phyloP scores from a whole-genome alignment of 1,140 invertebrate genomes.

The Pollicipes pollicipes region DNA sequence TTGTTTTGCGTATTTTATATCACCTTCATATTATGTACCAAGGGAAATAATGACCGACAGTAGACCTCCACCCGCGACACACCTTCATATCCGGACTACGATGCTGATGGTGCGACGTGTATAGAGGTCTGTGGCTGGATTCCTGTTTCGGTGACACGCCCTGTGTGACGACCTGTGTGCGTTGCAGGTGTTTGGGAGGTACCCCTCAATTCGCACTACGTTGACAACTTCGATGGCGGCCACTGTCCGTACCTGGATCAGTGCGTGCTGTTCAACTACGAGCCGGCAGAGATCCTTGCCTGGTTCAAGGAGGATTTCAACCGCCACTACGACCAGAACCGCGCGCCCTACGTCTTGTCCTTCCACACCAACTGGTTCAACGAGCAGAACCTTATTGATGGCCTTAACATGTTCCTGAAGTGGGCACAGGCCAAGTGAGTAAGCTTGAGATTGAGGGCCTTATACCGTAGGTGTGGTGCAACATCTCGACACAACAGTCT shows the following conservation, averaged over 20 bases:
- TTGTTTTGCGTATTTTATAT: no score
- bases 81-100: no score
- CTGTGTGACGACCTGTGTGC: no score
- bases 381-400: slow-evolving; percentile 62
- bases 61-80: no score
- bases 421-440: slow-evolving; percentile 37
- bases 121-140: no score
- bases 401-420: slow-evolving; percentile 68
- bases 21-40: no score
- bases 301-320: slow-evolving; percentile 83
- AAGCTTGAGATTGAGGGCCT: no score
- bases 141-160: no score
- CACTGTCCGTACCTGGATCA: slow-evolving; percentile 85
- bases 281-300: slow-evolving; percentile 44
- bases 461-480: no score
- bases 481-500: no score
- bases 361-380: slow-evolving; percentile 92
- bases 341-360: slow-evolving; percentile 81
- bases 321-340: slow-evolving; percentile 62
- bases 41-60: no score
- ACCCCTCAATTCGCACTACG: slow-evolving; percentile 79
- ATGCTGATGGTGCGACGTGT: no score
- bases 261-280: slow-evolving; percentile 76
- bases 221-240: slow-evolving; percentile 71
- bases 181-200: slow-evolving; percentile 85